phyloP scores from a whole-genome alignment of 2,113 vertebrate species.

The Excalfactoria chinensis region DNA sequence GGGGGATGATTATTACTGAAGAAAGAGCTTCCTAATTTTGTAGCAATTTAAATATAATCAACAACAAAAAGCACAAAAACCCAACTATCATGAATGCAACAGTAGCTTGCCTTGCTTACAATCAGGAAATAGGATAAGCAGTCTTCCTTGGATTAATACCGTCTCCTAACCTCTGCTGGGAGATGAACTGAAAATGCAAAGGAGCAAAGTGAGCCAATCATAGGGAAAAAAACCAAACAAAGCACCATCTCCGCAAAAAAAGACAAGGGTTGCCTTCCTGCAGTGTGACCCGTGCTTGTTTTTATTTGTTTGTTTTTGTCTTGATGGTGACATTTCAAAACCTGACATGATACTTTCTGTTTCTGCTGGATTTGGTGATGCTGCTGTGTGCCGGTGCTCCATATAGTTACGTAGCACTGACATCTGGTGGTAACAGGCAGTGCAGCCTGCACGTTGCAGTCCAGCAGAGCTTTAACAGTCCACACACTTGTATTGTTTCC shows the following conservation, averaged over 20 bases:
- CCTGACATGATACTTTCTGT: background rate
- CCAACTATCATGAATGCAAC: background rate
- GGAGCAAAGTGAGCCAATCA: background rate
- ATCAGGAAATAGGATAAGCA: background rate
- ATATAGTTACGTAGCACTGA: background rate
- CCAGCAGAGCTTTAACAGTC: background rate
- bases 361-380: background rate
- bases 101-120: background rate
- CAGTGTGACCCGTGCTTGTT: fast-evolving
- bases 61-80: background rate
- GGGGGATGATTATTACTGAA: conserved; percentile 46
- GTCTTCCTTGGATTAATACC: background rate
- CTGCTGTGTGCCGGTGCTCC: fast-evolving
- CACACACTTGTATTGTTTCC: fast-evolving
- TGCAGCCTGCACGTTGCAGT: background rate
- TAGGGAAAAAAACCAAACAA: background rate
- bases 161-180: background rate
- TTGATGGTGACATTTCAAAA: background rate
- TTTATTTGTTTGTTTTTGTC: background rate
- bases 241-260: background rate
- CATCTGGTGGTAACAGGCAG: conserved; percentile 25
- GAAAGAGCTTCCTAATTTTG: conserved; percentile 6
- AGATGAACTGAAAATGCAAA: background rate
- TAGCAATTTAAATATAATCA: conserved; percentile 11
- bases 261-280: background rate